Percentiles rank a stretch among this genome's conserved stretches.
phyloP scores from a whole-genome alignment of 2,888 invertebrate genomes.

The Branchellion lobata region DNA sequence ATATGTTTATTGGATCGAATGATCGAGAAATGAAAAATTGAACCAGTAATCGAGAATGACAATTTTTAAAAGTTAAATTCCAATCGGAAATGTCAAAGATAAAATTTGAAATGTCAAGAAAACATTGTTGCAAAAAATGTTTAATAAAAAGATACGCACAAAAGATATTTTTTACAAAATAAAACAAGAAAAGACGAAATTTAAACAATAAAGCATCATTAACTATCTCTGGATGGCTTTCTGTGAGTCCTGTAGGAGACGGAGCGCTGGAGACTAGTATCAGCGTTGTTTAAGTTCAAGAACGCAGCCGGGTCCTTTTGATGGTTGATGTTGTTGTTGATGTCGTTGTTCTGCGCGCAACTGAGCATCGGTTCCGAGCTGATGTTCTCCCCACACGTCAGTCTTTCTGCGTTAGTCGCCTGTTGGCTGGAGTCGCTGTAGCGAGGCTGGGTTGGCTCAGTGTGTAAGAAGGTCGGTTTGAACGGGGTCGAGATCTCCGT shows the following conservation, averaged over 20 bases:
- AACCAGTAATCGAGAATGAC: too few species aligned
- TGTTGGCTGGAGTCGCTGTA: neutral
- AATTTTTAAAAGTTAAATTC: too few species aligned
- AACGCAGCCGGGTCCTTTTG: neutral
- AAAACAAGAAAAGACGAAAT: too few species aligned
- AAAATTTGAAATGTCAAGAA: too few species aligned
- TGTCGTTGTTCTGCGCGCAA: neutral
- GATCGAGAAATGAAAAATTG: too few species aligned
- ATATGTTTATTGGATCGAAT: too few species aligned
- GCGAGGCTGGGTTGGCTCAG: neutral
- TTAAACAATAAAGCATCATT: neutral
- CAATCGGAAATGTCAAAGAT: too few species aligned
- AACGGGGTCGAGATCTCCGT: neutral
- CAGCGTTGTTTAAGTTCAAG: constrained; percentile 5
- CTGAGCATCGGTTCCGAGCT: neutral
- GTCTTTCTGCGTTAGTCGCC: neutral
- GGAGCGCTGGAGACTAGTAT: constrained; percentile 32
- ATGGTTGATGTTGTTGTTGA: neutral
- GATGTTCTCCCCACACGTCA: neutral
- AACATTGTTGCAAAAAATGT: too few species aligned
- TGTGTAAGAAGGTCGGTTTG: neutral
- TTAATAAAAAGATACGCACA: too few species aligned
- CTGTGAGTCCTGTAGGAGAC: constrained; percentile 35
- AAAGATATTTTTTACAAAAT: neutral
- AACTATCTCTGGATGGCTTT: constrained; percentile 25